Conservation (phyloP, 2,113 vertebrate genomes). For the Jaculus jaculus region DNA sequence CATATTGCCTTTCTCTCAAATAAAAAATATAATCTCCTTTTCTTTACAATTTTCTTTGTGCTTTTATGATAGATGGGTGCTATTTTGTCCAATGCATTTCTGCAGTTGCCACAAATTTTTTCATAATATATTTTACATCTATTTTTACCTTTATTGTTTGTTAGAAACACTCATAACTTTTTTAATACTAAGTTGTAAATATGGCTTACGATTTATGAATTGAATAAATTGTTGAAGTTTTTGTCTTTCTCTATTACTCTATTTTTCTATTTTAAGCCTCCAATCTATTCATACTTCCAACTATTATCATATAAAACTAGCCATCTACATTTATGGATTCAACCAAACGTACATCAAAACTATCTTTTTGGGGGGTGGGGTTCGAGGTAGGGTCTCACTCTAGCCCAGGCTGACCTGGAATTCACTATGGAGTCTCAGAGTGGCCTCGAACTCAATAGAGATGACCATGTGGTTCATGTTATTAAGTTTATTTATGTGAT, state of each 20-base stretch:
- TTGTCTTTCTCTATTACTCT: not conserved
- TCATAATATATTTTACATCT: not conserved
- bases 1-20: too few species aligned
- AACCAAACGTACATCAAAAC: not conserved
- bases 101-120: not conserved
- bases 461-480: too few species aligned
- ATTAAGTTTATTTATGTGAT: too few species aligned
- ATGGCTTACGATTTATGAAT: not conserved
- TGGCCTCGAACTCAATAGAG: too few species aligned
- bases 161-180: not conserved
- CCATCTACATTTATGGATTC: not conserved
- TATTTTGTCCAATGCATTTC: not conserved
- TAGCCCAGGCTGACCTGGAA: too few species aligned
- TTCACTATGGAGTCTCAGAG: too few species aligned
- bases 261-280: too few species aligned
- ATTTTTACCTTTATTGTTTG: not conserved
- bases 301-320: not conserved
- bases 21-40: not conserved
- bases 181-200: conserved; percentile 32
- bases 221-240: not conserved
- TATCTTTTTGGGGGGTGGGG: too few species aligned
- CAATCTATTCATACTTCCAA: not conserved
- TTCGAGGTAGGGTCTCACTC: too few species aligned
- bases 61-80: not conserved
- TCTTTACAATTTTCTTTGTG: not conserved